Conservation (phyloP, 2,888 invertebrate genomes). For the Zhuqinia jingwanae region DNA sequence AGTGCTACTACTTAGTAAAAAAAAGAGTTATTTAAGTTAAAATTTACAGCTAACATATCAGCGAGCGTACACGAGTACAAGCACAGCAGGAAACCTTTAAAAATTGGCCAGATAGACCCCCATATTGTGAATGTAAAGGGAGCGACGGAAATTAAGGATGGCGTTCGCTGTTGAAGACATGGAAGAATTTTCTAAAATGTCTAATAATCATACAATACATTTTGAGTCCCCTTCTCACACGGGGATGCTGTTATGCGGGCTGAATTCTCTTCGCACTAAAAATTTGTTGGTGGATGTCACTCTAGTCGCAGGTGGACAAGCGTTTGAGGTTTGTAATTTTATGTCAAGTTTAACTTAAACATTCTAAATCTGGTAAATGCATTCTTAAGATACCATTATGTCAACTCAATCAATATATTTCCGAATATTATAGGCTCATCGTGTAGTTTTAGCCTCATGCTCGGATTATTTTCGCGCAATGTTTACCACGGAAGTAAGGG, state of each 20-base stretch:
- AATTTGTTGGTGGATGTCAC: constrained; percentile 86
- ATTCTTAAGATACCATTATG: too few species aligned
- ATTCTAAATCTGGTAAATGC: too few species aligned
- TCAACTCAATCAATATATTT: too few species aligned
- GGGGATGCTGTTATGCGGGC: constrained; percentile 84
- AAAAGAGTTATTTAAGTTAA: too few species aligned
- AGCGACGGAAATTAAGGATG: constrained; percentile 28
- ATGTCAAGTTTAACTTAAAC: too few species aligned
- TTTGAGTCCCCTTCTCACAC: constrained; percentile 85
- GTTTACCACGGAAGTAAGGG: constrained; percentile 87
- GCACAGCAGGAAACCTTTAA: background rate
- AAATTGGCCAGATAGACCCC: background rate
- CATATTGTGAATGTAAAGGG: background rate
- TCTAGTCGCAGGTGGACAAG: constrained; percentile 85
- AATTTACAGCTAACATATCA: too few species aligned
- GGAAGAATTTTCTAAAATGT: constrained; percentile 71
- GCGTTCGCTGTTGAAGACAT: constrained; percentile 74
- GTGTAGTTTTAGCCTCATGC: constrained; percentile 87
- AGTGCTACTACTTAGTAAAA: background rate
- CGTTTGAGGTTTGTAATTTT: constrained; percentile 82
- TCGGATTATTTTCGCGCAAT: constrained; percentile 89
- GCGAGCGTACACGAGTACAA: too few species aligned
- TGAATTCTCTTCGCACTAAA: constrained; percentile 84
- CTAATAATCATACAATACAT: constrained; percentile 79
- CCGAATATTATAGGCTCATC: constrained; percentile 84